A percentile compares a stretch with the other conserved stretches of the same genome.
Evolutionary conservation across 2,113 vertebrate species (phyloP).

Genomic region (Mesocricetus auratus): DNA sequence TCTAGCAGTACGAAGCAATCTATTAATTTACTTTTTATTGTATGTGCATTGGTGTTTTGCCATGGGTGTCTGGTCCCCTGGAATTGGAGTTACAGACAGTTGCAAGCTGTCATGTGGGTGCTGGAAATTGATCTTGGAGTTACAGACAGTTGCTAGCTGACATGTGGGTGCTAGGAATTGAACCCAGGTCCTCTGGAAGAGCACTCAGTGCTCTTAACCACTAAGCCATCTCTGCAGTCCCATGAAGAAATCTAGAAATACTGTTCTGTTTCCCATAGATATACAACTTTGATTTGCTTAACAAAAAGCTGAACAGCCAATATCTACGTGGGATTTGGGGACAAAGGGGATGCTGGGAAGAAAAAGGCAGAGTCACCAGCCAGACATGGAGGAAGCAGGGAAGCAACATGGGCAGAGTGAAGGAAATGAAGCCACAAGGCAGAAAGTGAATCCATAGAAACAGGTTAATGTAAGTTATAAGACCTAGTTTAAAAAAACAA

Average conservation of each 20-base stretch:
- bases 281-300: neutral
- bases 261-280: neutral
- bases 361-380: neutral
- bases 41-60: too few species aligned
- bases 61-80: too few species aligned
- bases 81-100: too few species aligned
- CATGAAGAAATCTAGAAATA: constrained; percentile 15
- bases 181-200: too few species aligned
- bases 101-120: too few species aligned
- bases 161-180: too few species aligned
- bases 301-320: neutral
- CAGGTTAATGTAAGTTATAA: neutral
- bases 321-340: neutral
- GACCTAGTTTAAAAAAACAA: neutral
- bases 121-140: too few species aligned
- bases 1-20: neutral
- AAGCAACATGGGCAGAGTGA: neutral
- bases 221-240: too few species aligned
- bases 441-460: neutral
- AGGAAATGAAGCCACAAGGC: neutral
- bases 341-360: neutral
- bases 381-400: neutral
- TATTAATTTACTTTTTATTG: too few species aligned
- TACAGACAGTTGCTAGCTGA: too few species aligned
- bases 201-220: too few species aligned